phyloP scores from a whole-genome alignment of 2,113 vertebrate genomes.

The Tragulus kanchil region DNA sequence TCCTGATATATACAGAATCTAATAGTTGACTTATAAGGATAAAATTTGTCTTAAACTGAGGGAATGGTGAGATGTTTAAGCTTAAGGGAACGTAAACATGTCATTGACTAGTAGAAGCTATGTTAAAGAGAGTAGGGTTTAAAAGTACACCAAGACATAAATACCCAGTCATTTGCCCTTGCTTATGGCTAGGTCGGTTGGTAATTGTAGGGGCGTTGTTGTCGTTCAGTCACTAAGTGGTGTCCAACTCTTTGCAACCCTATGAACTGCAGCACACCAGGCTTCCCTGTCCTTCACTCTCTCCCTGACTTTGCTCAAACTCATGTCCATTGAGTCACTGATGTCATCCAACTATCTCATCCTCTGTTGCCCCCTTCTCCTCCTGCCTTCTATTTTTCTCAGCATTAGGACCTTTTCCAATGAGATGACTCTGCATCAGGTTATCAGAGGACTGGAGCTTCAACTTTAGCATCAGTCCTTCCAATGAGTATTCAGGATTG shows the following conservation, averaged over 20 bases:
- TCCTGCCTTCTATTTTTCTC: not conserved
- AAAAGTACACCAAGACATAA: not conserved
- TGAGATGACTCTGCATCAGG: not conserved
- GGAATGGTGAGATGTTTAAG: not conserved
- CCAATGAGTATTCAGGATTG: not conserved
- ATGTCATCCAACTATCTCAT: not conserved
- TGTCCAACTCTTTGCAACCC: not conserved
- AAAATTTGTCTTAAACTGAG: not conserved
- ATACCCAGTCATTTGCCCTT: not conserved
- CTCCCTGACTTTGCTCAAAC: not conserved
- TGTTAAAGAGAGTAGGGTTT: not conserved
- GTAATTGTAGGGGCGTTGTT: not conserved
- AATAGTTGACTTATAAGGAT: not conserved
- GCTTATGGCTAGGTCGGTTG: not conserved
- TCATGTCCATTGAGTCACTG: not conserved
- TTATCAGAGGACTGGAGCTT: not conserved
- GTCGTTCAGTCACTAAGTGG: not conserved
- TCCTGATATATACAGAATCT: not conserved
- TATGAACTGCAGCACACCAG: not conserved
- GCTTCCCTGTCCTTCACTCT: not conserved
- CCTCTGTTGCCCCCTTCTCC: not conserved
- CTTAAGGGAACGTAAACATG: not conserved
- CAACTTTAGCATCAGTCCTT: not conserved
- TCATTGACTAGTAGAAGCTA: not conserved
- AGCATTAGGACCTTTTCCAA: not conserved